A percentile compares a stretch with the other conserved stretches of the same genome.
Evolutionary conservation across 2,797 vertebrate genomes (phyloP).

Genomic region (Arctocebus calabarensis): DNA sequence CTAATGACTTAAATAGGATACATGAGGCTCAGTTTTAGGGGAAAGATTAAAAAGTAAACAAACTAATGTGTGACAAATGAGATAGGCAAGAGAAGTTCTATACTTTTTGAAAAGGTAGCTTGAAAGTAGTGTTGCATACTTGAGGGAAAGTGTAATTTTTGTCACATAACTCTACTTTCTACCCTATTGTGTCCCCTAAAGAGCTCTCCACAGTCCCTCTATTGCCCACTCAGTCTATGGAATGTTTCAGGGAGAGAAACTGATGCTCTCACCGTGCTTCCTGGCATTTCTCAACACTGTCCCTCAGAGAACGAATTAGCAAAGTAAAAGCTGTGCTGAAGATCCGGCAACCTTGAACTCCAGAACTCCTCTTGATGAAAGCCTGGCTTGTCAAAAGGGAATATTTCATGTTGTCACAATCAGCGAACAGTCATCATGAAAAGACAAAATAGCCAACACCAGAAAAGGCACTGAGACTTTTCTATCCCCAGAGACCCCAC

Average conservation of each 20-base stretch:
- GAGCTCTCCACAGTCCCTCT: background rate
- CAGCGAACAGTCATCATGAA: background rate
- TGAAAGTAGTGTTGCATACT: background rate
- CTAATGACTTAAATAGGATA: background rate
- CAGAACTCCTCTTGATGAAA: background rate
- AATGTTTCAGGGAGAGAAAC: background rate
- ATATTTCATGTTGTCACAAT: background rate
- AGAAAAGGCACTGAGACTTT: background rate
- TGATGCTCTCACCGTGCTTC: background rate
- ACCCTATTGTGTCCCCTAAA: background rate
- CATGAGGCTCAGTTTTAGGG: background rate
- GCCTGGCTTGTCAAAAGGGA: background rate
- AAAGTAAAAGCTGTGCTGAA: background rate
- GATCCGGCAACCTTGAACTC: background rate
- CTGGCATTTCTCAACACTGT: background rate
- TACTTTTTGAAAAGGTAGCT: background rate
- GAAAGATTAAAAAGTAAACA: background rate
- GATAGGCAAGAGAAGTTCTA: background rate
- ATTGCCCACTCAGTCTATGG: background rate
- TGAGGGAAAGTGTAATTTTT: background rate
- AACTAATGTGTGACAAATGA: background rate
- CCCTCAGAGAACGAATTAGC: background rate
- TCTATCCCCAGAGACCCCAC: background rate
- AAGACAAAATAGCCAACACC: background rate
- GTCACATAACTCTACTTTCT: background rate